A percentile compares a stretch with the other conserved stretches of the same genome.
phyloP scores from a whole-genome alignment of 2,888 invertebrate genomes.

The Opisthograptis luteolata region DNA sequence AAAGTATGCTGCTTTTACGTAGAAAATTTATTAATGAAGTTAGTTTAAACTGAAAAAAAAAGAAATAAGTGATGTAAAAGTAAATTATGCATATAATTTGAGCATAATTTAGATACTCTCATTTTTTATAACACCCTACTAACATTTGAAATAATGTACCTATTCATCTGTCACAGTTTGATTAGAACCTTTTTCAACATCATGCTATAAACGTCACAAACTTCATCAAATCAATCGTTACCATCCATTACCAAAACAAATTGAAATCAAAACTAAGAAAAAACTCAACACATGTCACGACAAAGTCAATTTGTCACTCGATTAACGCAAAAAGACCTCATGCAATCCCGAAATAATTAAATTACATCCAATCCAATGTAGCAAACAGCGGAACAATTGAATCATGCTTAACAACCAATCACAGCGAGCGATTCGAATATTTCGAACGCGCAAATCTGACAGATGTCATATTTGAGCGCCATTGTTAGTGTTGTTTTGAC shows the following conservation, averaged over 20 bases:
- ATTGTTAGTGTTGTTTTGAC: conserved; percentile 58
- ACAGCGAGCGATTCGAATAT: conserved; percentile 41
- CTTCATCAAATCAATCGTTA: conserved; percentile 30
- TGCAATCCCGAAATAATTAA: conserved; percentile 57
- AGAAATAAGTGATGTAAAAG: no score
- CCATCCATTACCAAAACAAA: conserved; percentile 26
- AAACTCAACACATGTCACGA: conserved; percentile 50
- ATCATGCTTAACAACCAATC: conserved; percentile 62
- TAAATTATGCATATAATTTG: no score
- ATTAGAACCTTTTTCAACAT: no score
- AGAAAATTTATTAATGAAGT: no score
- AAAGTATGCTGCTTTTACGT: no score
- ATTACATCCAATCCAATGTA: conserved; percentile 65
- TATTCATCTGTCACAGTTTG: no score
- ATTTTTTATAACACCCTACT: no score
- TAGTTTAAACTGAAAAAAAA: no score
- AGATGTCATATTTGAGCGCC: conserved; percentile 74
- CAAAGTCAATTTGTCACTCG: conserved; percentile 66
- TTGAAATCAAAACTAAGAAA: conserved; percentile 35
- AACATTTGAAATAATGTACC: no score
- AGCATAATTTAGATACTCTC: no score
- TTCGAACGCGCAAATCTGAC: conserved; percentile 64
- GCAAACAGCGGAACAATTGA: conserved; percentile 57
- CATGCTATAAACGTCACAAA: background rate
- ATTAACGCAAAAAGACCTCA: conserved; percentile 67